Base-by-base conservation (phyloP, 2,888 invertebrate species). In the Agonopterix subpropinquella region DNA sequence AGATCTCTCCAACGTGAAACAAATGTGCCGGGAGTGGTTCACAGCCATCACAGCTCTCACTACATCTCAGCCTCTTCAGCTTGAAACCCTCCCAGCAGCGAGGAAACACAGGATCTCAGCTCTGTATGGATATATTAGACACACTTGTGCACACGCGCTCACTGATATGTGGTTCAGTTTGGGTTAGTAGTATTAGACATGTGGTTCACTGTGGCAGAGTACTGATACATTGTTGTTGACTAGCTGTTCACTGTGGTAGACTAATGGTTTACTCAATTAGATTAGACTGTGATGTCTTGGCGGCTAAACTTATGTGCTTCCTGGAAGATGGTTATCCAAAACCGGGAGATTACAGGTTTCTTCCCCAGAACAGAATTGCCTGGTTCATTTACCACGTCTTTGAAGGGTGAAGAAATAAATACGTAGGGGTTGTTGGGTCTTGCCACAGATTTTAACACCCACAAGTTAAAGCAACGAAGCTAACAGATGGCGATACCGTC, bases 151-250 rank as follows among this genome's bases (percentile, higher is more conserved):
- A 0, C 92, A 92, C 57, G 94, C 95, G 73, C 93, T 98, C 48
- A 90, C 94, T 44, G 93, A 94, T 45, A 96, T 98, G 96, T 98
- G 98, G 98, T 96, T 95, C 73, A 94, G 94, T 73, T 84, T 98
- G 58, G 93, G 93, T 92, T 63, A 80, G 83, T 70, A 2, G 37
- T 10, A n/a, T n/a, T n/a, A n/a, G n/a, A n/a, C n/a, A n/a, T n/a
- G n/a, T n/a, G n/a, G n/a, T n/a, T n/a, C n/a, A n/a, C n/a, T n/a
- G n/a, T n/a, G n/a, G 18, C 3, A 18, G 37, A 37, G 8, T n/a
- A 3, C 4, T 37, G 9, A 2, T n/a, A 3, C 37, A 9, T 10
- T n/a, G 2, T 37, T 4, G 4, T 37, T 4, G 37, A 18, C 18
- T 4, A 4, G 18, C 4, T 2, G 18, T 18, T 18, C 18, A 18